Percentiles rank a stretch among this genome's conserved stretches.
Conservation (phyloP, 2,888 invertebrate genomes). For the Dryococelus australis region DNA sequence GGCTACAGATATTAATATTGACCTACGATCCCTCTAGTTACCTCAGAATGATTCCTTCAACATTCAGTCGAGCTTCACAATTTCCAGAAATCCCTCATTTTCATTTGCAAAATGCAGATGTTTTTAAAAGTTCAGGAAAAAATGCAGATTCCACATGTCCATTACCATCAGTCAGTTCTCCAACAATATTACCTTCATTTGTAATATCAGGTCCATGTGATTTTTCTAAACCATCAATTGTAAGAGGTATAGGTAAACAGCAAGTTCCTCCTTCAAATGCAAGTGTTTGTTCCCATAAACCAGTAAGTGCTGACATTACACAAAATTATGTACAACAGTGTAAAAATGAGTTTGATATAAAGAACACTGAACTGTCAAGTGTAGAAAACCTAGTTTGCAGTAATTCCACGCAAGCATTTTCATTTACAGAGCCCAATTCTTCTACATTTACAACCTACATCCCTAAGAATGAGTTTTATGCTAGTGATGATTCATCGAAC, state of each 20-base stretch:
- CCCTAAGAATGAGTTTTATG: conserved; percentile 37
- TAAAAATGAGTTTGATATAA: neutral
- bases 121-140: neutral
- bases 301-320: neutral
- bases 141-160: neutral
- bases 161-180: neutral
- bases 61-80: neutral
- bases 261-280: neutral
- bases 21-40: neutral
- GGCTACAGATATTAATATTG: conserved; percentile 52
- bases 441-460: conserved; percentile 32
- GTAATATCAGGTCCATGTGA: conserved; percentile 78
- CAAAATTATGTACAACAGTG: neutral
- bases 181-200: conserved; percentile 59
- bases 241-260: conserved; percentile 75
- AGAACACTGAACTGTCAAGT: neutral
- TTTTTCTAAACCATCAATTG: conserved; percentile 79
- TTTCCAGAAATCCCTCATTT: neutral
- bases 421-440: conserved; percentile 33
- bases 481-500: conserved; percentile 38
- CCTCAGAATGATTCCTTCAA: conserved; percentile 4
- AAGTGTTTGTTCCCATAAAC: neutral
- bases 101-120: neutral
- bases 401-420: conserved; percentile 13
- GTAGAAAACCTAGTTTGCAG: conserved; percentile 12